Conservation (phyloP, 2,113 vertebrate species). For the Gymnarchus niloticus region DNA sequence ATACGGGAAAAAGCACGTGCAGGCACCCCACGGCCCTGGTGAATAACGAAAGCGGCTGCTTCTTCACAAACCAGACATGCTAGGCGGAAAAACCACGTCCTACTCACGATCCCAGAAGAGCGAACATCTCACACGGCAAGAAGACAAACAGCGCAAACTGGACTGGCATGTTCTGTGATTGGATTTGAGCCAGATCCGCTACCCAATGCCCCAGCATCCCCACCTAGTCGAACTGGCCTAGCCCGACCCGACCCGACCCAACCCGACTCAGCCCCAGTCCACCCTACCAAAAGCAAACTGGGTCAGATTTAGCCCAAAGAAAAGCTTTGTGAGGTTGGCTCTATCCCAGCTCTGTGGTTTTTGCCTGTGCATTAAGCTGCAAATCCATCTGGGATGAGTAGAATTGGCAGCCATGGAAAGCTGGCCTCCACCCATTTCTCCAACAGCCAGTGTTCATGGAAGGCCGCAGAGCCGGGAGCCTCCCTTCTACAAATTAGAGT, state of each 20-base stretch:
- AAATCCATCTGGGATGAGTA: slow-evolving; percentile 30
- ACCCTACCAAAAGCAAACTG: background rate
- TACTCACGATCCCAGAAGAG: background rate
- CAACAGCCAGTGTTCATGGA: slow-evolving; percentile 33
- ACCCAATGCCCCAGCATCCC: background rate
- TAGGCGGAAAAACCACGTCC: background rate
- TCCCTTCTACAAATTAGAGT: slow-evolving; percentile 16
- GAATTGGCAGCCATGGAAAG: background rate
- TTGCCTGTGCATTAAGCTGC: slow-evolving; percentile 30
- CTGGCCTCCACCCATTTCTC: slow-evolving; percentile 44
- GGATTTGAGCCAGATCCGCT: slow-evolving; percentile 15
- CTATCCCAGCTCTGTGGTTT: slow-evolving; percentile 25
- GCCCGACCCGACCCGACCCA: background rate
- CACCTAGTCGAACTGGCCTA: background rate
- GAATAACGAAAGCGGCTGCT: background rate
- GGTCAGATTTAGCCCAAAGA: slow-evolving; percentile 3
- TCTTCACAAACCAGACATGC: background rate
- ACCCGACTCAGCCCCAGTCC: background rate
- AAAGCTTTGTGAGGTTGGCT: slow-evolving; percentile 19
- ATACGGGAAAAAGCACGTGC: background rate
- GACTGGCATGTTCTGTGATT: slow-evolving; percentile 7
- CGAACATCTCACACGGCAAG: background rate
- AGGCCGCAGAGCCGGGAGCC: slow-evolving; percentile 35
- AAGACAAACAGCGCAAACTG: too few relatives aligned
- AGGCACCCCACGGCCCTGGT: background rate